Evolutionary conservation across 1,140 invertebrate species (phyloP).

Genomic region (Caenorhabditis briggsae): DNA sequence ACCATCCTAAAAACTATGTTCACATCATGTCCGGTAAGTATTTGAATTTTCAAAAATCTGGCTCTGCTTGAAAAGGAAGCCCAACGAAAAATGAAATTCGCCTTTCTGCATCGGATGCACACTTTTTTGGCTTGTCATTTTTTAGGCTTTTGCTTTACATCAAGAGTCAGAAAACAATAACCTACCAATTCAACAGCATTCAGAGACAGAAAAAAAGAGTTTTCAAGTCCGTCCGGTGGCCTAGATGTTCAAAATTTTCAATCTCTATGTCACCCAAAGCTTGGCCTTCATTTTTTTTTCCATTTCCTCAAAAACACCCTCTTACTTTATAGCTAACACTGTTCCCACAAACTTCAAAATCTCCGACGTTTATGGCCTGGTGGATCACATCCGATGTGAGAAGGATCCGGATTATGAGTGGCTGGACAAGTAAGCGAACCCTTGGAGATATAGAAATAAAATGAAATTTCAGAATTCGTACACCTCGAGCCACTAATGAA

Average conservation of each 20-base stretch:
- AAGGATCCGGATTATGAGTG: conserved; percentile 62
- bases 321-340: background rate
- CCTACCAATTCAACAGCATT: too few species aligned
- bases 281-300: background rate
- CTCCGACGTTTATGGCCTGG: conserved; percentile 8
- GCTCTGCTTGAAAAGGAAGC: too few species aligned
- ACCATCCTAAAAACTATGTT: conserved; percentile 57
- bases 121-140: too few species aligned
- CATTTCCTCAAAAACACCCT: background rate
- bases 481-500: conserved; percentile 56
- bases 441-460: background rate
- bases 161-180: too few species aligned
- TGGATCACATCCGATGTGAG: conserved; percentile 37
- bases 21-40: conserved; percentile 55
- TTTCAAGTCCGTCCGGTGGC: too few species aligned
- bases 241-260: too few species aligned
- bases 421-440: conserved; percentile 30
- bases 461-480: conserved; percentile 47
- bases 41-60: background rate
- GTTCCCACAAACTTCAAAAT: background rate
- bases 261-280: too few species aligned
- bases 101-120: too few species aligned
- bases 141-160: too few species aligned
- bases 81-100: too few species aligned
- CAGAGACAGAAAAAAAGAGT: too few species aligned